Percentiles rank a stretch among this genome's conserved stretches.
These are phyloP conservation scores for Falco columbarius DNA, from an alignment of 2,797 vertebrate species.

Conservation along the genomic window DNA sequence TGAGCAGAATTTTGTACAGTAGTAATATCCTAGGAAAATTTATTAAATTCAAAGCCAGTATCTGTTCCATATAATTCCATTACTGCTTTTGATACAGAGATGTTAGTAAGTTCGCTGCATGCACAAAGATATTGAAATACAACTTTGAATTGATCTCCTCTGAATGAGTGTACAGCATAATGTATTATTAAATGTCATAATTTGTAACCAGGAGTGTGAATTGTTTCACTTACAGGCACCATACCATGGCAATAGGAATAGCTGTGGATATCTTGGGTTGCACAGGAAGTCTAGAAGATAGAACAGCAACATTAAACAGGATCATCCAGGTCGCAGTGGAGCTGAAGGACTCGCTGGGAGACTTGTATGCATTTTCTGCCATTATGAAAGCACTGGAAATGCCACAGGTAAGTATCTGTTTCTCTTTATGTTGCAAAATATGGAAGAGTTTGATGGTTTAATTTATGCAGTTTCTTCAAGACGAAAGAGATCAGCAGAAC, in stretches of 20 bases:
- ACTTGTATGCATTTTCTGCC: conserved; percentile 93
- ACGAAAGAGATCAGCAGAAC: background rate
- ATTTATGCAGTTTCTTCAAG: background rate
- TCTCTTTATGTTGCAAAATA: background rate
- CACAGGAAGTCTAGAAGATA: conserved; percentile 89
- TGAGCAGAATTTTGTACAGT: background rate
- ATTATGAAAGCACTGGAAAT: conserved; percentile 98
- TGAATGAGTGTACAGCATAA: background rate
- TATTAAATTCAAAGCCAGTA: background rate
- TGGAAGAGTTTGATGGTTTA: background rate
- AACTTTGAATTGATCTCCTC: background rate
- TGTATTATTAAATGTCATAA: background rate
- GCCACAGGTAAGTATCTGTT: conserved; percentile 85
- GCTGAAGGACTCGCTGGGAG: conserved; percentile 92
- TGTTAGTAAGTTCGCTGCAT: background rate
- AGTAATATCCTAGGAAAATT: background rate
- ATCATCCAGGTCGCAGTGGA: conserved; percentile 93
- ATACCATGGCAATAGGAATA: conserved; percentile 93
- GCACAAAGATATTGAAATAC: background rate
- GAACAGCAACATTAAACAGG: conserved; percentile 89
- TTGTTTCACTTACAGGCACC: conserved; percentile 81
- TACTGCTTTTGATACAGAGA: background rate
- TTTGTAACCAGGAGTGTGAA: background rate
- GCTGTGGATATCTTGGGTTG: conserved; percentile 97
- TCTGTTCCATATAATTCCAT: background rate